A percentile compares a stretch with the other conserved stretches of the same genome.
phyloP scores from a whole-genome alignment of 30 jellyfish, hydroid and myxozoan species.

The Turritopsis dohrnii region DNA sequence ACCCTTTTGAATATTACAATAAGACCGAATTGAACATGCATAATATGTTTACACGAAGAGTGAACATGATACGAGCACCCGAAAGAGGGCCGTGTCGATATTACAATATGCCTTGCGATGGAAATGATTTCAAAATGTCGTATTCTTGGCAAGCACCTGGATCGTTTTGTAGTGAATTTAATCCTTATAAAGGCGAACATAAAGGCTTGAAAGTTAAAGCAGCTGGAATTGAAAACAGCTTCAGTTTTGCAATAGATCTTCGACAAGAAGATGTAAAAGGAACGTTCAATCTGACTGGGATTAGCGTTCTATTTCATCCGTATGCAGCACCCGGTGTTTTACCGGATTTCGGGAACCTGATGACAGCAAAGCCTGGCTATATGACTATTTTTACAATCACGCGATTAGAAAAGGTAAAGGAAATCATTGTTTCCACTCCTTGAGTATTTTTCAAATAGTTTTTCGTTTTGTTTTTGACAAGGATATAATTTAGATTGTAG shows the following conservation, averaged over 20 bases:
- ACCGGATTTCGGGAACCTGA: background rate
- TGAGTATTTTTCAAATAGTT: too few species aligned
- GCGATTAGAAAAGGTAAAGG: background rate
- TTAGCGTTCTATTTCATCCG: background rate
- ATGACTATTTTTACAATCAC: background rate
- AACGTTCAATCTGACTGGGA: background rate
- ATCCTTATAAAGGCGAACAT: background rate
- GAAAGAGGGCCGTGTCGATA: background rate
- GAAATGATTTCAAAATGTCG: background rate
- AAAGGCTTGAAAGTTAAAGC: background rate
- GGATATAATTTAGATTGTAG: too few species aligned
- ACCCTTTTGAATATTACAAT: background rate
- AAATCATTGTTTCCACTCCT: too few species aligned
- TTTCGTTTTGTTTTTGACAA: too few species aligned
- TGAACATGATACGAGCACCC: background rate
- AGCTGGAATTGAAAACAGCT: background rate
- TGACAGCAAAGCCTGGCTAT: background rate
- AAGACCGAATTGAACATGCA: background rate
- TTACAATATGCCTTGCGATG: background rate
- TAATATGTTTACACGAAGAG: background rate
- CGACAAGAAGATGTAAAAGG: background rate
- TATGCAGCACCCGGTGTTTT: background rate
- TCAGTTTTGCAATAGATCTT: background rate
- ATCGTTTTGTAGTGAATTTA: background rate
- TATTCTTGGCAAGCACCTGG: background rate